Conservation (phyloP, 2,797 vertebrate genomes). For the Hemibagrus guttatus region DNA sequence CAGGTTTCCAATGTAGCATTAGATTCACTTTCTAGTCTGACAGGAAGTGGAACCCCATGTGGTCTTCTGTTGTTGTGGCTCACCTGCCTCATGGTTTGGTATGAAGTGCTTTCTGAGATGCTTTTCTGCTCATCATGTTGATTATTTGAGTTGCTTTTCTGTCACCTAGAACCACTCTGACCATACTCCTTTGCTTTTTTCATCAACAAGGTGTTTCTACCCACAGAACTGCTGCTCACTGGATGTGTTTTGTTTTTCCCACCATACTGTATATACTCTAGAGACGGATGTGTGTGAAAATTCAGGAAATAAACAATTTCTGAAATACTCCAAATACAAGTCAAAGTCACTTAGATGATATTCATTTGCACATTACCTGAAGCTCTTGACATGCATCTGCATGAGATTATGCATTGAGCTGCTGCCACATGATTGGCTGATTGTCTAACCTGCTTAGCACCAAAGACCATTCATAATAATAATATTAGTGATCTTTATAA, state of each 20-base stretch:
- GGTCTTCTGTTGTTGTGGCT: background rate
- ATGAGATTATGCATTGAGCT: background rate
- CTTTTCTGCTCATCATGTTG: background rate
- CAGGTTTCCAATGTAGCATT: too few species aligned
- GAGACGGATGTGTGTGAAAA: background rate
- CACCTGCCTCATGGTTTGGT: background rate
- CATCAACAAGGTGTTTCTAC: background rate
- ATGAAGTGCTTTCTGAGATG: background rate
- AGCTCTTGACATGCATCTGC: background rate
- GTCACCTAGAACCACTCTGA: background rate
- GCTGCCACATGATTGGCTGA: background rate
- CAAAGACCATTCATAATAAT: background rate
- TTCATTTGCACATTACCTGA: background rate
- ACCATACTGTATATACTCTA: background rate
- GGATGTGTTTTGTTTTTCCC: background rate
- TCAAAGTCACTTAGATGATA: background rate
- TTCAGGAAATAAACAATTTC: background rate
- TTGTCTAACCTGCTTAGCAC: background rate
- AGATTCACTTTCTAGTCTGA: too few species aligned
- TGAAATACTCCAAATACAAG: background rate
- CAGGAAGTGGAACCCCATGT: too few species aligned
- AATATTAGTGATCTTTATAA: background rate
- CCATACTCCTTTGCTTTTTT: background rate
- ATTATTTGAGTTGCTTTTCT: background rate
- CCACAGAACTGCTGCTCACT: background rate